These are phyloP conservation scores for Anticlea derivata DNA, from an alignment of 2,888 invertebrate species.

Conservation along the genomic window DNA sequence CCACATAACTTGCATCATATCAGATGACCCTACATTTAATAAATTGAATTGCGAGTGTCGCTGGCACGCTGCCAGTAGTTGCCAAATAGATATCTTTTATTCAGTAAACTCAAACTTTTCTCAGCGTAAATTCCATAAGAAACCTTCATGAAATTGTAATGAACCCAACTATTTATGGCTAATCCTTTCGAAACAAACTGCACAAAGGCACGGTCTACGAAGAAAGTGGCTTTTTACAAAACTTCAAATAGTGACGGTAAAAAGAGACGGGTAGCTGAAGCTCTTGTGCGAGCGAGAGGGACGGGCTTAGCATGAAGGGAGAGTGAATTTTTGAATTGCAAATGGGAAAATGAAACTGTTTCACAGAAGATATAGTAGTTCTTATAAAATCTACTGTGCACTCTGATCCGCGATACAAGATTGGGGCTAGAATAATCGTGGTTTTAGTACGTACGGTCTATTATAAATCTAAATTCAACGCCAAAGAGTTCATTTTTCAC, in stretches of 20 bases:
- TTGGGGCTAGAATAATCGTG: too few relatives aligned
- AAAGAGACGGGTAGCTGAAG: constrained; percentile 45
- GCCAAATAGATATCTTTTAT: constrained; percentile 81
- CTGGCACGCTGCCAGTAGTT: constrained; percentile 69
- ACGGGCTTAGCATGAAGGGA: constrained; percentile 48
- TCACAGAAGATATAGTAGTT: not conserved
- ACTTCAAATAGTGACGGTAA: constrained; percentile 58
- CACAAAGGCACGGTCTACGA: constrained; percentile 64
- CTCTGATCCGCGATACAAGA: not conserved
- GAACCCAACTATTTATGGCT: constrained; percentile 81
- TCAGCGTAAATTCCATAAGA: constrained; percentile 73
- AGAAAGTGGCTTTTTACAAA: constrained; percentile 62
- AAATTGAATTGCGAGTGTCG: constrained; percentile 59
- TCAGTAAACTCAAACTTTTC: constrained; percentile 81
- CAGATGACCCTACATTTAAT: constrained; percentile 52
- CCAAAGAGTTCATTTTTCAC: not conserved
- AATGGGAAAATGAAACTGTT: constrained; percentile 74
- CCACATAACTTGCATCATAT: constrained; percentile 28
- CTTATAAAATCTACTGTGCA: not conserved
- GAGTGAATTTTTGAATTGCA: constrained; percentile 81
- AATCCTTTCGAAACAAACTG: constrained; percentile 81
- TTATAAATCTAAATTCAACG: not conserved
- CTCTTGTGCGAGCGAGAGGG: constrained; percentile 38
- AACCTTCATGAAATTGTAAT: constrained; percentile 81
- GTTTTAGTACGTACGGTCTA: too few relatives aligned